Evolutionary conservation across 2,113 vertebrate species (phyloP), one percentile per base, ranked within the genome.

Genomic region (Pelobates fuscus): DNA sequence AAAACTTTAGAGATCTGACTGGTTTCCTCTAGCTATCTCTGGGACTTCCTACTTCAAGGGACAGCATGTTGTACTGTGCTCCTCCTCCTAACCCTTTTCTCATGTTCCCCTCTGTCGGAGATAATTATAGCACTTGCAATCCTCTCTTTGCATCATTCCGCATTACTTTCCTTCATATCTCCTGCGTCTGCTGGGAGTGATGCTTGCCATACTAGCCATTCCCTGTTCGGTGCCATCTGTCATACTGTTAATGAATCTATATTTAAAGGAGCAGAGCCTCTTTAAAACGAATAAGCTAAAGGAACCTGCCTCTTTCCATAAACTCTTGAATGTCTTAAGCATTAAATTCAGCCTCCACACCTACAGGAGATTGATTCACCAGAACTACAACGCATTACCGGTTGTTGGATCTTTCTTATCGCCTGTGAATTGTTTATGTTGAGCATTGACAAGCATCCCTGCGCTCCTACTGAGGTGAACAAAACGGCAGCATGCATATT

Each of bases 91-190:
- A 58, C 59, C 60, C 59, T 63, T 58, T 72, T 72, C 59, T 62
- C 70, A 52, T 63, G 70, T 63, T 72, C 62, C 44, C 46, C 58
- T 58, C 59, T 78, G 81, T 83, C 81, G 80, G 88, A 87, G 87
- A 87, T 92, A 88, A 91, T 91, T 93, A 90, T 86, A 87, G 87
- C 79, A 82, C 61, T 63, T 52, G 26, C 72, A 49, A 62, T 67
- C 63, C 27, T 57, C 63, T 75, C 63, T 30, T 49, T 67, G 62
- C 72, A 46, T 67, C 63, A 49, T 30, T 66, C 52, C 67, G 29
- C 18, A 26, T 57, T 55, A 64, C 71, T 55, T 66, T 67, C 32
- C 24, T 62, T 75, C 71, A 44, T 62, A 55, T 75, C 54, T 59
- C 37, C 66, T 75, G 32, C 52, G 25, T 75, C 54, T 67, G 63